phyloP scores from a whole-genome alignment of 2,113 vertebrate species.

The Sceloporus undulatus region DNA sequence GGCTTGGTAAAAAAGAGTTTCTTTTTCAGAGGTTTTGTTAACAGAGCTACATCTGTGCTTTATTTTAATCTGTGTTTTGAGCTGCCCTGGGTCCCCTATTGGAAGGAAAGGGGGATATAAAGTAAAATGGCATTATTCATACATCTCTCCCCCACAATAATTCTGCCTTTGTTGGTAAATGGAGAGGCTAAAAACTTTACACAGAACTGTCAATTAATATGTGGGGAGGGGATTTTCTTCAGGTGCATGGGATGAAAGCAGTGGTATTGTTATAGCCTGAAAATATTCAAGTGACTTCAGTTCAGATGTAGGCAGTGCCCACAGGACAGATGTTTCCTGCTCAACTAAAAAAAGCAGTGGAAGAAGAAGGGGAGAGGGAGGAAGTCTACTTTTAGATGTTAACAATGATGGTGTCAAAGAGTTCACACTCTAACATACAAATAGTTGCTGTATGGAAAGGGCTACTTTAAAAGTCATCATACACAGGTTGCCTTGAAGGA shows the following conservation, averaged over 20 bases:
- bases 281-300: background rate
- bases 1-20: too few relatives aligned
- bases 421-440: background rate
- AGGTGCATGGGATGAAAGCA: too few relatives aligned
- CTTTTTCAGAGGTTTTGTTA: too few relatives aligned
- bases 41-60: too few relatives aligned
- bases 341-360: background rate
- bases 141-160: too few relatives aligned
- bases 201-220: background rate
- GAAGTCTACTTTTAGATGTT: background rate
- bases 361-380: background rate
- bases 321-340: background rate
- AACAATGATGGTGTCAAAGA: background rate
- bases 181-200: background rate
- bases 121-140: too few relatives aligned
- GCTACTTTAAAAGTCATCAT: background rate
- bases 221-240: background rate
- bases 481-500: background rate
- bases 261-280: too few relatives aligned
- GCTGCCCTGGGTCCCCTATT: too few relatives aligned
- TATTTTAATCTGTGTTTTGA: too few relatives aligned
- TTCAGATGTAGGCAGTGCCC: background rate
- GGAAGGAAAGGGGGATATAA: too few relatives aligned
- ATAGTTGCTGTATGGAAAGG: background rate
- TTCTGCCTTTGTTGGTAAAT: background rate